These are phyloP conservation scores for Doris montereyensis DNA, from an alignment of 2,888 invertebrate species.

Conservation along the genomic window DNA sequence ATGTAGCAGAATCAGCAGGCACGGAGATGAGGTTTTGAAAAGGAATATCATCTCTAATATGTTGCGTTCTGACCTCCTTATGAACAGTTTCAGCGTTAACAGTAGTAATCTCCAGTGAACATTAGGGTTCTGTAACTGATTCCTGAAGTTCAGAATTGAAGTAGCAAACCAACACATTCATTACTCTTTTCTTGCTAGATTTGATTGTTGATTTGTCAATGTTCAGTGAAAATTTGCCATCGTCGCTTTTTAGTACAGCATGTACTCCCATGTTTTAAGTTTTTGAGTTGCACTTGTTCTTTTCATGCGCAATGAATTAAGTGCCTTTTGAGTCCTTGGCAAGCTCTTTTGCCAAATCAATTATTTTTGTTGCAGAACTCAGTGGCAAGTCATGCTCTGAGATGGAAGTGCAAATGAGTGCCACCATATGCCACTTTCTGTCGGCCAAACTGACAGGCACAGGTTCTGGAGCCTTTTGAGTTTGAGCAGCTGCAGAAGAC, in stretches of 20 bases:
- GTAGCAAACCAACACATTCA: background rate
- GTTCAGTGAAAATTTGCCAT: background rate
- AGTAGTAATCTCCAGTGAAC: background rate
- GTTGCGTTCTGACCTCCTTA: background rate
- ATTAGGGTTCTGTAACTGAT: background rate
- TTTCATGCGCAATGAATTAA: background rate
- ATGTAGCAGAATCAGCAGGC: background rate
- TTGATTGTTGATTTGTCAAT: background rate
- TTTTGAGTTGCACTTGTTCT: background rate
- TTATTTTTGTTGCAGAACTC: background rate
- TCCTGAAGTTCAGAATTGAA: background rate
- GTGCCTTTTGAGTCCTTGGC: background rate
- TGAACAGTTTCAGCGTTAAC: background rate
- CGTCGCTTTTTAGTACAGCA: background rate
- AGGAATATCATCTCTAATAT: background rate
- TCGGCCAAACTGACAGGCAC: background rate
- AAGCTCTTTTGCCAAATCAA: background rate
- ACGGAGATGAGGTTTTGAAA: background rate
- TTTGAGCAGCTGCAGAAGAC: no score
- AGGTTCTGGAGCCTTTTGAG: background rate
- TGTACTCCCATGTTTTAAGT: background rate
- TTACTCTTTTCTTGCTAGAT: background rate
- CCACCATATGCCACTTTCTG: background rate
- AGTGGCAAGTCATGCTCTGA: background rate
- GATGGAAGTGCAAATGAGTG: background rate